Evolutionary conservation across 1,140 invertebrate genomes (phyloP).

Genomic region (Drosophila neocordata): DNA sequence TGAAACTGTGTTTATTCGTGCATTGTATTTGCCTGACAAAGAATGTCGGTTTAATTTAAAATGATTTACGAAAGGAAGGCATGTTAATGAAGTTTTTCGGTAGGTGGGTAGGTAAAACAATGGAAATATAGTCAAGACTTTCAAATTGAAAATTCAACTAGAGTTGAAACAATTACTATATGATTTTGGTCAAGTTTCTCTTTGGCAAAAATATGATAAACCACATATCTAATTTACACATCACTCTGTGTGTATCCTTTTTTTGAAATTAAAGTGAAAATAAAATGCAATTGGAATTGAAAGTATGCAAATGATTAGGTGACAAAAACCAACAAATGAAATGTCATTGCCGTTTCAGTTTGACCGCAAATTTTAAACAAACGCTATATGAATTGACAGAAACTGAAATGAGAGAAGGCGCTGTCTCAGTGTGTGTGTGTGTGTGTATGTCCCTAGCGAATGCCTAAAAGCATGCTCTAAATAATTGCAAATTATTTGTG

Average conservation of each 20-base stretch:
- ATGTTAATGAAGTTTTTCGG: conserved; percentile 43
- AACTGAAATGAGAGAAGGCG: background rate
- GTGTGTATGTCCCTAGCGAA: conserved; percentile 19
- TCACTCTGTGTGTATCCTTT: background rate
- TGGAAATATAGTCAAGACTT: background rate
- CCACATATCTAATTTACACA: background rate
- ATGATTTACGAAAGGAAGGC: conserved; percentile 23
- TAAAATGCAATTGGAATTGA: conserved; percentile 15
- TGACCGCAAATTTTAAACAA: conserved; percentile 66
- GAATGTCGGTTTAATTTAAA: conserved; percentile 33
- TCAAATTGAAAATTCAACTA: background rate
- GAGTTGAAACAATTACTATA: background rate
- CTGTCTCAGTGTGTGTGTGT: background rate
- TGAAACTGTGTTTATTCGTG: conserved; percentile 20
- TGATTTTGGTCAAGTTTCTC: background rate
- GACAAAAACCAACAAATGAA: conserved; percentile 48
- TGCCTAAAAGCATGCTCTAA: conserved; percentile 66
- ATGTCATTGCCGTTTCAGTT: conserved; percentile 38
- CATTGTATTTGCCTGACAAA: conserved; percentile 30
- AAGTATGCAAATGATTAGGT: conserved; percentile 64
- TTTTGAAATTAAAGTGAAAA: conserved; percentile 1
- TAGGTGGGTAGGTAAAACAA: conserved; percentile 12
- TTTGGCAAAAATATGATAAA: background rate
- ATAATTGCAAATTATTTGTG: conserved; percentile 75
- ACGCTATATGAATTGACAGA: conserved; percentile 8